Evolutionary conservation across 2,113 vertebrate genomes (phyloP).

Genomic region (Chionis minor): DNA sequence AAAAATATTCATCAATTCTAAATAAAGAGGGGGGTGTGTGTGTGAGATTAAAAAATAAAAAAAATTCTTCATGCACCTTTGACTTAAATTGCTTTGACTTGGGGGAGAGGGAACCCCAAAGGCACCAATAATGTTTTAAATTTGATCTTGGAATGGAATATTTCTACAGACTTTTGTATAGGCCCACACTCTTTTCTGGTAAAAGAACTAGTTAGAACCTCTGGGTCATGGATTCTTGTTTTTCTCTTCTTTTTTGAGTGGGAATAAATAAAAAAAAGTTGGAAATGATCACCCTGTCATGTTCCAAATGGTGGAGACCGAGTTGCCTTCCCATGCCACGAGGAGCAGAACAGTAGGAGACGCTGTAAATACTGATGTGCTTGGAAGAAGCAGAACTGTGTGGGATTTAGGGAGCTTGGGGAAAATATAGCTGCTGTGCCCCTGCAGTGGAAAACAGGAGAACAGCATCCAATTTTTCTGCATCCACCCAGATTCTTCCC

Average conservation of each 20-base stretch:
- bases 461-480: background rate
- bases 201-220: background rate
- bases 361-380: background rate
- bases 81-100: background rate
- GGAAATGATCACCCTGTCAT: background rate
- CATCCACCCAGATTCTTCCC: background rate
- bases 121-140: background rate
- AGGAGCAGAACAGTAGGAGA: background rate
- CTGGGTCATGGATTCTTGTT: background rate
- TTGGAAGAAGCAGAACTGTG: background rate
- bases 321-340: background rate
- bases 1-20: background rate
- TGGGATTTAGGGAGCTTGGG: background rate
- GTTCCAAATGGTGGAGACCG: background rate
- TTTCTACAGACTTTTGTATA: fast-evolving
- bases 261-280: background rate
- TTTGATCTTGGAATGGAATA: background rate
- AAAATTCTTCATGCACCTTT: background rate
- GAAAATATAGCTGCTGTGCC: background rate
- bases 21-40: background rate
- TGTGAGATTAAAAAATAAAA: background rate
- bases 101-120: background rate
- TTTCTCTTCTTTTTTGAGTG: background rate
- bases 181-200: background rate
- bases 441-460: background rate